These are phyloP conservation scores for Parazoanthus swiftii DNA, from an alignment of 92 coral and sea anemone genomes.

Conservation along the genomic window DNA sequence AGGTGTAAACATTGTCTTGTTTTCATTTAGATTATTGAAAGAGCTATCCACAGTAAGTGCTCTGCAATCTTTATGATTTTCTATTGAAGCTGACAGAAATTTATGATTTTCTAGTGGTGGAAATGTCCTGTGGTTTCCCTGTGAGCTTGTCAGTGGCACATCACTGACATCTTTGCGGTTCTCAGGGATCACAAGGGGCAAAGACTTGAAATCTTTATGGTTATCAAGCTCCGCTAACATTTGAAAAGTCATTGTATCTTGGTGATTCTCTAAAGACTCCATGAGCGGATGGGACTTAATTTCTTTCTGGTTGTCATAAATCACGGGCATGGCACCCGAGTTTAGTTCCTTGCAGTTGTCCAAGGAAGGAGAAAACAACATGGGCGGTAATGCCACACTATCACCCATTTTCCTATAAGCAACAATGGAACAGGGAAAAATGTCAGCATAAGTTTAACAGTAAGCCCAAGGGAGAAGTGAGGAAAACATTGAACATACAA, in stretches of 20 bases:
- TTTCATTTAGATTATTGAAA: background rate
- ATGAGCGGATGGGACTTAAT: background rate
- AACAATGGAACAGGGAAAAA: background rate
- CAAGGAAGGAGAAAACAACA: background rate
- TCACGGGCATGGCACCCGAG: background rate
- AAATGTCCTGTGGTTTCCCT: background rate
- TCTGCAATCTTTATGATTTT: background rate
- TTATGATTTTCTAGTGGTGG: constrained; percentile 3
- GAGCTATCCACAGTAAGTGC: background rate
- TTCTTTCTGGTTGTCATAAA: background rate
- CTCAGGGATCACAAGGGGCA: background rate
- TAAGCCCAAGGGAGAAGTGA: background rate
- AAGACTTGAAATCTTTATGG: background rate
- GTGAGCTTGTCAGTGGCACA: background rate
- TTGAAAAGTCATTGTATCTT: background rate
- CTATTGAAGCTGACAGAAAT: background rate
- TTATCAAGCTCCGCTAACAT: background rate
- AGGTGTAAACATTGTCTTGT: background rate
- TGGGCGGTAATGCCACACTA: constrained; percentile 1
- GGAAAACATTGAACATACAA: background rate
- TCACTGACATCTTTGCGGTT: constrained; percentile 9
- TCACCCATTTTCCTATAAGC: constrained; percentile 23
- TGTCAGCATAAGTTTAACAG: background rate
- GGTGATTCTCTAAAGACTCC: background rate
- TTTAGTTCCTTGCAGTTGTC: background rate